Evolutionary conservation across 2,797 vertebrate genomes (phyloP), one percentile per base, ranked within the genome.

Genomic region (Enoplosus armatus): DNA sequence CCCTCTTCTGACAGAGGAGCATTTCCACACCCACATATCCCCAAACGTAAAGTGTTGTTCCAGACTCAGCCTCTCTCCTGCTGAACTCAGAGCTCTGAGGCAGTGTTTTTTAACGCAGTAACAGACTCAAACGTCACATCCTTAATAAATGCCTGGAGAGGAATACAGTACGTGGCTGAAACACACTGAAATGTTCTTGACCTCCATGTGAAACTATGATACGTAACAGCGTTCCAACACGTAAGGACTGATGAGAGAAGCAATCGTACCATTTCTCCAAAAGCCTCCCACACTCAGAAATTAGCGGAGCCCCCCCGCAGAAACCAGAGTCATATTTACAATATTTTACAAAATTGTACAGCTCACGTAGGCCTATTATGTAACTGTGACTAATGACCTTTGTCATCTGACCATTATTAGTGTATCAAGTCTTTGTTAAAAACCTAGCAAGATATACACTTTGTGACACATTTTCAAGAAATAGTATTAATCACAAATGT

Each of bases 391-490:
- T 93, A 91, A 87, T 73, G 80, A 87, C 84, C 74, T 92, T 94
- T 94, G 93, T 89, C 66, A 22, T 92, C 72, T 79, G 85, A 91
- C 81, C 86, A 65, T 90, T 89, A 92, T 93, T 94, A 94, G 93
- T 88, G 89, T 91, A 87, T 92, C 87, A 87, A 91, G 89, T 91
- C 89, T 94, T 95, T 92, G 91, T 93, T 95, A 95, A 90, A 95
- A 96, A 97, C 94, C 96, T 97, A 98, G 95, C 95, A 96, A 97
- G 96, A 96, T 97, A 97, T 97, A 97, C 95, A 96, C 77, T 90
- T 93, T 89, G 84, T 91, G 93, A 93, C 90, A 90, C 85, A 94
- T 96, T 95, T 94, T 96, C 93, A 91, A 94, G 91, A 96, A 94
- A 91, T 89, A 90, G 94, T 92, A 94, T 95, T 93, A 92, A 71